A percentile compares a stretch with the other conserved stretches of the same genome.
Conservation (phyloP, 2,113 vertebrate genomes). For the Tragulus kanchil region DNA sequence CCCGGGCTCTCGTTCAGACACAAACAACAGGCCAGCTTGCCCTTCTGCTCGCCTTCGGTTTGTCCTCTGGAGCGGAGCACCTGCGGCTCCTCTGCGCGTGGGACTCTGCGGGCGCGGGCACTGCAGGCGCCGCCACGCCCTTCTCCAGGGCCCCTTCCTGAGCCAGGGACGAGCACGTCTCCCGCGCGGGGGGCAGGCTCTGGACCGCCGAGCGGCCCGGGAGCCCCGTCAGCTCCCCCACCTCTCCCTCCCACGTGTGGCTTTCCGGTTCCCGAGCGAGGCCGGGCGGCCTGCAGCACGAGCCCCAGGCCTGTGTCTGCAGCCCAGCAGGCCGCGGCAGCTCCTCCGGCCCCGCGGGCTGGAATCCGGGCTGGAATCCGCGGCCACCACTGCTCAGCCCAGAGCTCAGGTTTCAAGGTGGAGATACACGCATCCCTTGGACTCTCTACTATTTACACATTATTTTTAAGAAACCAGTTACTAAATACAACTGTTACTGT, state of each 20-base stretch:
- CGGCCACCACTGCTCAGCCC: background rate
- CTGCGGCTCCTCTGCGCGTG: background rate
- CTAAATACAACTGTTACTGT: constrained; percentile 73
- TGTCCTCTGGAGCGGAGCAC: background rate
- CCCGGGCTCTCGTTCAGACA: background rate
- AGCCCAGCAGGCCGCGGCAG: background rate
- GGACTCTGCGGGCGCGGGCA: background rate
- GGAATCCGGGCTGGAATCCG: constrained; percentile 3
- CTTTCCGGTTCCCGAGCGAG: background rate
- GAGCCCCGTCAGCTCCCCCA: background rate
- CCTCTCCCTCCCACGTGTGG: background rate
- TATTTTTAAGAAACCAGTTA: constrained; percentile 62
- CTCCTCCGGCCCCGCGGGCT: background rate
- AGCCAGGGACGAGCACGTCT: background rate
- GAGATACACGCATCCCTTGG: background rate
- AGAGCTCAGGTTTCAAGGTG: constrained; percentile 58
- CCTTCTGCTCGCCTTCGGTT: background rate
- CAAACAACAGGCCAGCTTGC: background rate
- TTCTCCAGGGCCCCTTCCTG: background rate
- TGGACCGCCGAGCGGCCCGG: background rate
- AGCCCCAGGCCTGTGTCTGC: background rate
- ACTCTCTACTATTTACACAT: constrained; percentile 46
- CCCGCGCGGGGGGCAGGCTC: background rate
- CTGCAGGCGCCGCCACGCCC: background rate
- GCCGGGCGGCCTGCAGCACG: too few species aligned